Evolutionary conservation across 2,113 vertebrate species (phyloP), one percentile per base, ranked within the genome.

Genomic region (Peromyscus polionotus): DNA sequence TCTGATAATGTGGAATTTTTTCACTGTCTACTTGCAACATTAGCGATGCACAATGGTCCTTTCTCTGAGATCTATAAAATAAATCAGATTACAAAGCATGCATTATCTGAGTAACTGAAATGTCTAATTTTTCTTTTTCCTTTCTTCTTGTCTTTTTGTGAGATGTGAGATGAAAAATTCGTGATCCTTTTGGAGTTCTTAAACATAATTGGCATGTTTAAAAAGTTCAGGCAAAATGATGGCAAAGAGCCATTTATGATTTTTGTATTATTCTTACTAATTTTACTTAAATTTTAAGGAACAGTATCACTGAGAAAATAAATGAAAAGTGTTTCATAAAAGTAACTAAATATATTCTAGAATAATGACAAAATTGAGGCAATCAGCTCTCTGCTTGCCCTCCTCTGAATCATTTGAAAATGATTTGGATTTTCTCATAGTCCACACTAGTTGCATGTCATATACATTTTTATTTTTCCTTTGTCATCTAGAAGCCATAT

Each of bases 141-240:
- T 9, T 61, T 39, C 0, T 51, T 17, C 12, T 36, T 20, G 14
- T 26, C 68, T 86, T 22, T 86, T 13, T 31, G 24, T 72, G 36
- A 26, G 28, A n/a, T 54, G 61, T 42, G 28, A 39, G 45, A 79
- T 68, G 10, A 92, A 92, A 91, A 70, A 6, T 5, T 22, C n/a
- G 26, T 14, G 16, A 85, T 51, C 9, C 7, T 26, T 67, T 96
- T 79, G 79, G 1, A 5, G 5, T 45, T 87, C 54, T 87, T 90
- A 22, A 24, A 85, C 42, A 68, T 94, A 93, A 91, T 67, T 91
- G 72, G 9, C 24, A 89, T 75, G 75, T 86, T 92, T 68, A 45
- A 59, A 89, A 91, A 54, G 59, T 93, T 26, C 28, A 91, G 6
- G 28, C 65, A n/a, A n/a, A 31, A 9, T 72, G 79, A 77, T 20